Evolutionary conservation across 2,113 vertebrate genomes (phyloP), one percentile per base, ranked within the genome.

Genomic region (Cebidichthys violaceus): DNA sequence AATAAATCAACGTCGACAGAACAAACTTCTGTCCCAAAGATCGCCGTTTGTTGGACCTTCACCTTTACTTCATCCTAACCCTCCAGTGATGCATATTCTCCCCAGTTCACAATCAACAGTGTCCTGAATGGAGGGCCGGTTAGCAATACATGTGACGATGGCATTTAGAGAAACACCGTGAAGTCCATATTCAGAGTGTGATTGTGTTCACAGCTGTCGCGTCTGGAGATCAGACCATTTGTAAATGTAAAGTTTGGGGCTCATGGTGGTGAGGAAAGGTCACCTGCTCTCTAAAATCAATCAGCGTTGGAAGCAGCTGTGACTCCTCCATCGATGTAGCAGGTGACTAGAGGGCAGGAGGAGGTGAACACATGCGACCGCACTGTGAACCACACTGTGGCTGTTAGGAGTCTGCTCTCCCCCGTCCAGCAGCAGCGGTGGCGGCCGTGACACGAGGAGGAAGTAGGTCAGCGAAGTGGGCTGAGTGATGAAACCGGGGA

Each of bases 391-490:
- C 35, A 41, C 52, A 79, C 59, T 9, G 29, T 24, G 20, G 37
- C 20, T 20, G 22, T 24, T n/a, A 15, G 29, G 43, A 41, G 9
- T 39, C 52, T 20, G 18, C 27, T 9, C 10, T 13, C 15, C n/a
- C 2, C 13, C 4, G 54, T 20, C 22, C 77, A 2, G 10, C 54
- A 18, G 45, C 41, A 13, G 59, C 69, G 2, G 65, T 17, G 43
- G 75, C 43, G 65, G 41, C 29, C 60, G 61, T 0, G 59, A 41
- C 2, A 17, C 10, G 2, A 9, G 22, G 14, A 43, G 55, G 62
- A 86, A 83, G 77, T 87, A 45, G 81, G 85, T 76, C 64, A 83
- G 37, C 62, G 22, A 87, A 83, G 13, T n/a, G 27, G 74, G 81
- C 39, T 35, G 75, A 70, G 33, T 31, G 79, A 70, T 67, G 79